Evolutionary conservation across 1,140 invertebrate species (phyloP).

Genomic region (Trichogramma pretiosum): DNA sequence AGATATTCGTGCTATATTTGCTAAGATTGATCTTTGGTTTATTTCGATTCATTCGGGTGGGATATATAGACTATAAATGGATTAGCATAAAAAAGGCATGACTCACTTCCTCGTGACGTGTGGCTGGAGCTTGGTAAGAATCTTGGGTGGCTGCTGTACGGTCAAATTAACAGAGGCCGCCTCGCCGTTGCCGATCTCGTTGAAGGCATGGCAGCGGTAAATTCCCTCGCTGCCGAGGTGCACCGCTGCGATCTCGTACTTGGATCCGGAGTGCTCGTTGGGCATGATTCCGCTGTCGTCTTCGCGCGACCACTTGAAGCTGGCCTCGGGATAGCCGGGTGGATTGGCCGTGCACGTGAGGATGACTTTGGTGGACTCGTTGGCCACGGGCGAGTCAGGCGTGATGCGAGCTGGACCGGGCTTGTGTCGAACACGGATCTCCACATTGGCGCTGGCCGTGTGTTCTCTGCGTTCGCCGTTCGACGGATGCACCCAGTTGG

Average conservation of each 20-base stretch:
- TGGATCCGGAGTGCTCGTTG: constrained; percentile 63
- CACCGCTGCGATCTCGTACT: constrained; percentile 76
- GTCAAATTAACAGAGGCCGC: constrained; percentile 71
- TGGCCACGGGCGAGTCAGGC: constrained; percentile 73
- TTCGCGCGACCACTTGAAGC: constrained; percentile 81
- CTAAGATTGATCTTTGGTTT: too few relatives aligned
- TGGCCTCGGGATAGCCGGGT: constrained; percentile 78
- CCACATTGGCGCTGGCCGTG: constrained; percentile 64
- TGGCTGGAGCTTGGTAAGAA: constrained; percentile 73
- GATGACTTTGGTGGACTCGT: constrained; percentile 73
- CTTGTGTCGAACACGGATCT: constrained; percentile 76
- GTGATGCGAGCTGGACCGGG: constrained; percentile 76
- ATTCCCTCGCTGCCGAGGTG: constrained; percentile 76
- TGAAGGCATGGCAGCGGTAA: constrained; percentile 82
- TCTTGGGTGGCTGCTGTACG: constrained; percentile 78
- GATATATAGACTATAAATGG: too few relatives aligned
- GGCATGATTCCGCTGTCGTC: constrained; percentile 52
- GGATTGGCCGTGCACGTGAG: constrained; percentile 78
- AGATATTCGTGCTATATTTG: too few relatives aligned
- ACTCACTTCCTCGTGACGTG: constrained; percentile 61
- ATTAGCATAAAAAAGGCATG: neutral
- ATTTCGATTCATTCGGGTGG: too few relatives aligned
- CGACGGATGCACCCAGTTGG: constrained; percentile 69
- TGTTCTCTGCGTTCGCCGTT: constrained; percentile 57
- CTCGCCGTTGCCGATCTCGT: constrained; percentile 78